Evolutionary conservation across 2,888 invertebrate genomes (phyloP), one percentile per base, ranked within the genome.

Genomic region (Eupithecia insigniata): DNA sequence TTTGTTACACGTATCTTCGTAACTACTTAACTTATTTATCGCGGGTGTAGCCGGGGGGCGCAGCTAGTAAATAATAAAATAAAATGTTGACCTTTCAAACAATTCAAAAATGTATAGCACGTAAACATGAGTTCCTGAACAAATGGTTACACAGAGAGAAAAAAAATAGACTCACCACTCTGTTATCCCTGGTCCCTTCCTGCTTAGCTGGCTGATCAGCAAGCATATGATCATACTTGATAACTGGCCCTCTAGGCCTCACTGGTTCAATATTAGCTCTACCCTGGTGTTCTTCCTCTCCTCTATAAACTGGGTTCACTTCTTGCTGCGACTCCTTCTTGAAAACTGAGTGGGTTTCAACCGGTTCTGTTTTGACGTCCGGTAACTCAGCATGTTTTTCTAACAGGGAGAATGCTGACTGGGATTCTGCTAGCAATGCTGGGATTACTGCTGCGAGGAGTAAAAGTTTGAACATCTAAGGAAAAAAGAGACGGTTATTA

Each of bases 171-270:
- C 92, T 90, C 81, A 93, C 93, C 72, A 86, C 80, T 87, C 89
- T 88, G 55, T 90, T 90, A 70, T 86, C 81, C 85, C 88, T 87
- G 58, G 89, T 90, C n/a, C 89, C 82, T 79, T 91, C 92, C 46
- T 87, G 82, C 1, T 83, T 78, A 32, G 71, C 75, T 4, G 92
- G 89, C 72, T 92, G 90, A 73, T 94, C 93, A 30, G 91, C 87
- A 28, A 93, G 71, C 92, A 93, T 92, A n/a, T 83, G 79, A 43
- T 91, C 92, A 79, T 92, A 88, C 70, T 89, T 91, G 3, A 89
- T 85, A 26, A 89, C 84, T 3, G 89, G 85, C 10, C 87, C 88
- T 22, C 75, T 79, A 1, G 92, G 78, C 67, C 85, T 87, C 0
- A 91, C 90, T 66, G 89, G 90, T 76, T 89, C 87, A 46, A 91